Evolutionary conservation across 2,113 vertebrate species (phyloP), one percentile per base, ranked within the genome.

Genomic region (Megalops atlanticus): DNA sequence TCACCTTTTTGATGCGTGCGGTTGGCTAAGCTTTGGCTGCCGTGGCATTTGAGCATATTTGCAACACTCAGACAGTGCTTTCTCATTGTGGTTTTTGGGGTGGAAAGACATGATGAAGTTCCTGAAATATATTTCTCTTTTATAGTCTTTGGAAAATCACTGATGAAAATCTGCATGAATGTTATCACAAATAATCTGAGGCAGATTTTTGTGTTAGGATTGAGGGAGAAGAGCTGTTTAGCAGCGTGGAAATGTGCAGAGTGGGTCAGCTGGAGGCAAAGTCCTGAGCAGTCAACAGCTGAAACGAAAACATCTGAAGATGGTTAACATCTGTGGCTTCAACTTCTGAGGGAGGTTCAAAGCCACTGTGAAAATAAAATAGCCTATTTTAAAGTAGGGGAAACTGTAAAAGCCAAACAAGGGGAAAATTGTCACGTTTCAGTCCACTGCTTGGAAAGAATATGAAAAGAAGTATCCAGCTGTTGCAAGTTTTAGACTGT

Each of bases 311-410:
- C 88, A 89, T 81, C 88, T 81, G 84, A 88, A 91, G 90, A 93
- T 89, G 86, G 83, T 85, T 86, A 90, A 90, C 93, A 93, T 88
- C 90, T 94, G 93, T 88, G 83, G 82, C 84, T 91, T 88, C 80
- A 85, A 89, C 89, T 88, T 87, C 86, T 91, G 91, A 89, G 92
- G 91, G 85, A 83, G 89, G 92, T 93, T 94, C 93, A 93, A 94
- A 95, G 93, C 90, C 85, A 64, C 89, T 92, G 88, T 89, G 92
- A 92, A 94, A 94, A 92, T 92, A 93, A 91, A 91, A 85, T 38
- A 87, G 78, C 90, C 93, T 92, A 93, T 93, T 94, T 90, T 88
- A 90, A 64, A 86, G 84, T 83, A 43, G 4, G 84, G 85, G 87
- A 87, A 89, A 87, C 88, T 89, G 89, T 90, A 91, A 91, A 93